Base-by-base conservation (phyloP, 2,888 invertebrate species). In the Caenorhabditis auriculariae region DNA sequence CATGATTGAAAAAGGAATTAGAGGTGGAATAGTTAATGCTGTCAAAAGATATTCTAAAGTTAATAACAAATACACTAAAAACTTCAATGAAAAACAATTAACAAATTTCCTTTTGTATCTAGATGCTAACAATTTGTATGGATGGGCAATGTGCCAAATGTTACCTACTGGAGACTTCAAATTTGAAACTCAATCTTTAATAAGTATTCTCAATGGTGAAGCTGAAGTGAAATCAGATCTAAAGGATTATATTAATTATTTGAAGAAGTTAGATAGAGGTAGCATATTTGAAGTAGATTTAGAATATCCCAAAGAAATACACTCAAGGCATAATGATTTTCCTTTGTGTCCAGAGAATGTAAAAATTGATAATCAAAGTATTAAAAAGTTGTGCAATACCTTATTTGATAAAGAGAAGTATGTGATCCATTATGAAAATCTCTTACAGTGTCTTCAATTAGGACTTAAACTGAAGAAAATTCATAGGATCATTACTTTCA, bases 281-380 rank as follows among this genome's bases (percentile, higher is more conserved):
- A 82, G 81, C 54, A 77, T 84, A 26, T 64, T 84, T 4, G 82
- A 84, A 61, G 83, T 84, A 4, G 83, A 85, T 58, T 54, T 85
- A 24, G 72, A 81, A 28, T 84, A 84, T 69, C 82, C 83, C 3
- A 19, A 69, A 17, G 53, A 74, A 19, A 54, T 82, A 28, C 83
- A 84, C 54, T 74, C 80, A 39, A 6, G 35, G 6, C 83, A 79
- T 46, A 75, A 73, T 57, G 77, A 78, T 55, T 76, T 78, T 51
- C 78, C 81, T 4, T 60, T 78, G 32, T 73, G 61, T 42, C 72
- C 76, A 38, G 69, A 79, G 52, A 53, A 54, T 26, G 26, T 58
- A 7, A 38, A 42, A 44, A 54, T 77, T 15, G 58, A 49, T 37
- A 45, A n/a, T n/a, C 38, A 38, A 52, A 55, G 27, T 29, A n/a